Percentiles rank a stretch among this genome's conserved stretches.
Conservation (phyloP, 2,113 vertebrate species). For the Channa maculata region DNA sequence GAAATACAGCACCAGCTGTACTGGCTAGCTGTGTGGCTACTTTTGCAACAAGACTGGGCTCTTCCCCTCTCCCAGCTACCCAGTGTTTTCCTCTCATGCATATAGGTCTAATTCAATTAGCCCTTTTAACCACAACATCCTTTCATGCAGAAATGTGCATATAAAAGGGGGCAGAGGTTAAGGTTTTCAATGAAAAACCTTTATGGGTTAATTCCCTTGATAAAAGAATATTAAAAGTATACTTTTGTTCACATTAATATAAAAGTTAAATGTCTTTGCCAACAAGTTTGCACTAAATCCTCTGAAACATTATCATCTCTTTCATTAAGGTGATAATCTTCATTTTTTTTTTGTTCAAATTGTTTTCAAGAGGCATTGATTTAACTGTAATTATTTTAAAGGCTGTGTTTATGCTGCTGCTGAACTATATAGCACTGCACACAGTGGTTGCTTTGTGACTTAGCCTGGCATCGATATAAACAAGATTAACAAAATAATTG, state of each 20-base stretch:
- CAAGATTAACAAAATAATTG: too few species aligned
- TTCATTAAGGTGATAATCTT: too few species aligned
- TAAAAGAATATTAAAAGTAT: not conserved
- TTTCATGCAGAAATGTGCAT: slow-evolving; percentile 43
- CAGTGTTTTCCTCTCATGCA: slow-evolving; percentile 72
- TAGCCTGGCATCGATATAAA: too few species aligned
- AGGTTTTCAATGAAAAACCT: slow-evolving; percentile 14
- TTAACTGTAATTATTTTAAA: too few species aligned
- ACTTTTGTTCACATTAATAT: not conserved
- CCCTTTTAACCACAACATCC: slow-evolving; percentile 56
- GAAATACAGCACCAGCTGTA: slow-evolving; percentile 90
- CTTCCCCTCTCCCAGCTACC: slow-evolving; percentile 47
- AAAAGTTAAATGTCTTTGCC: not conserved
- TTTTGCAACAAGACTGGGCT: slow-evolving; percentile 63
- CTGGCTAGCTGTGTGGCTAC: slow-evolving; percentile 75
- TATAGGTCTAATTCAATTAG: slow-evolving; percentile 73
- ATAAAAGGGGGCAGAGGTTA: not conserved
- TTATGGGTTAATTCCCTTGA: not conserved
- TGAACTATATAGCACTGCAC: too few species aligned
- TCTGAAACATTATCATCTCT: not conserved
- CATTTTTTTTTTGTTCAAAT: too few species aligned
- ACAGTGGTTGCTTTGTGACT: too few species aligned
- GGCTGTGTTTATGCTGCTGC: too few species aligned
- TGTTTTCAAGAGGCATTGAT: too few species aligned
- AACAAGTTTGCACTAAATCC: too few species aligned